Percentiles rank a stretch among this genome's conserved stretches.
Evolutionary conservation across 2,113 vertebrate genomes (phyloP).

Genomic region (Pluvialis apricaria): DNA sequence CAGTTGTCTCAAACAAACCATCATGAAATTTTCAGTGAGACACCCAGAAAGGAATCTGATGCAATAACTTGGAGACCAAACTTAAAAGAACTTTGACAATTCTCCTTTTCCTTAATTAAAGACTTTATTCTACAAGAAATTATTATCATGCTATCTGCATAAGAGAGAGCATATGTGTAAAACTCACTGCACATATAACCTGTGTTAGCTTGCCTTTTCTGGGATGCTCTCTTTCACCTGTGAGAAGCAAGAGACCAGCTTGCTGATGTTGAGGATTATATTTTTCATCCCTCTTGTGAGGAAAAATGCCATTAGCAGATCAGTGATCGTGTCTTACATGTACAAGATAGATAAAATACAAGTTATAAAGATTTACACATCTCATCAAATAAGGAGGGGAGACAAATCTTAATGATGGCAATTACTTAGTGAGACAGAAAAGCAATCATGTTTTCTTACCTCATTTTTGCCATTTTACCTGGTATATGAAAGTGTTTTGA

Average conservation of each 20-base stretch:
- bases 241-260: background rate
- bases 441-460: background rate
- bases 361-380: background rate
- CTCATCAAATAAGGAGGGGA: background rate
- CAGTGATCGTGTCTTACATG: background rate
- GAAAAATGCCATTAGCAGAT: background rate
- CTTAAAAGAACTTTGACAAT: background rate
- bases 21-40: background rate
- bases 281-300: background rate
- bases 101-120: background rate
- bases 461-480: background rate
- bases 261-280: background rate
- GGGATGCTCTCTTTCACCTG: background rate
- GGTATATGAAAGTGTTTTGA: background rate
- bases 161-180: background rate
- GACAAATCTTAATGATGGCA: background rate
- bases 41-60: background rate
- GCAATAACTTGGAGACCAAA: background rate
- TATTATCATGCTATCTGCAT: background rate
- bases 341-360: background rate
- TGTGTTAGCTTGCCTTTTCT: background rate
- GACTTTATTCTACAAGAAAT: background rate
- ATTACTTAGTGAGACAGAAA: background rate
- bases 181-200: background rate
- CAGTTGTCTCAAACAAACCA: background rate